phyloP scores from a whole-genome alignment of 2,113 vertebrate genomes.

The Steatornis caripensis region DNA sequence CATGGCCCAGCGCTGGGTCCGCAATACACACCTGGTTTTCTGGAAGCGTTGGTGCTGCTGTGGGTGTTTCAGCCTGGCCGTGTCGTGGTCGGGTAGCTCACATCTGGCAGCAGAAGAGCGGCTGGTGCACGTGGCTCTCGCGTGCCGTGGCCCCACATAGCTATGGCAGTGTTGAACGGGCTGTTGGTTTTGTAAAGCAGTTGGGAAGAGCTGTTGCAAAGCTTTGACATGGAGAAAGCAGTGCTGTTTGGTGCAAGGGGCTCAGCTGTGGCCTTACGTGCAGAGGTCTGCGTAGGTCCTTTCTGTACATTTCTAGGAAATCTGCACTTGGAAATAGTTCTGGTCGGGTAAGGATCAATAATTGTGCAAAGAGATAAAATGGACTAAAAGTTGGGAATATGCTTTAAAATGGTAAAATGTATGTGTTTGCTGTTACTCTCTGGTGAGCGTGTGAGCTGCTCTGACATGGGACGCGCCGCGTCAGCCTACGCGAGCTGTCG shows the following conservation, averaged over 20 bases:
- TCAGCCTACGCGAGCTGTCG: not conserved
- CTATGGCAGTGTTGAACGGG: rapidly evolving
- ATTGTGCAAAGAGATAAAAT: not conserved
- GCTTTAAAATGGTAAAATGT: not conserved
- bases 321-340: not conserved
- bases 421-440: not conserved
- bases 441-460: rapidly evolving
- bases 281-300: not conserved
- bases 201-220: not conserved
- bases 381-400: not conserved
- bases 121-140: not conserved
- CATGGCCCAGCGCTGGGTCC: rapidly evolving
- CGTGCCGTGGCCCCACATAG: rapidly evolving
- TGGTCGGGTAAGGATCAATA: not conserved
- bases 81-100: not conserved
- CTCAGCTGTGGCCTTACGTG: not conserved
- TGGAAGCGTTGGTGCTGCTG: not conserved
- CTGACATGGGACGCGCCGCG: rapidly evolving
- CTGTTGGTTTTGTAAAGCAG: not conserved
- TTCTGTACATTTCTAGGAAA: not conserved
- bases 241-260: not conserved
- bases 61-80: not conserved
- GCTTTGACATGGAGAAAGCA: not conserved
- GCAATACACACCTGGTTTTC: rapidly evolving
- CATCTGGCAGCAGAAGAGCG: not conserved